Base-by-base conservation (phyloP, 1,140 invertebrate genomes). In the Dryas iulia region DNA sequence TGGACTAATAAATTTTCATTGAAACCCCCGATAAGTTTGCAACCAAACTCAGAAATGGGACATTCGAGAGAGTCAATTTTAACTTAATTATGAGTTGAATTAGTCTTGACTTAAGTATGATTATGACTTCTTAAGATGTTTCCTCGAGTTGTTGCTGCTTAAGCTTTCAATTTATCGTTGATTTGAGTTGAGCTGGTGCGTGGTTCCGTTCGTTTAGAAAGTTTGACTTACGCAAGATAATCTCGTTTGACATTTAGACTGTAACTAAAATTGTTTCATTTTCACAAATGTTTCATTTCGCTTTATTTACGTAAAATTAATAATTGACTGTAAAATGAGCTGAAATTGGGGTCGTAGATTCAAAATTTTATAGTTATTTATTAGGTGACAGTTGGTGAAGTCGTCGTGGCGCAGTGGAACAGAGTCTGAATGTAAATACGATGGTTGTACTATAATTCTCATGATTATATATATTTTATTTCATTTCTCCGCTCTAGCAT, bases 1-100 rank as follows among this genome's bases (percentile, higher is more conserved):
- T 73, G 79, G 79, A 89, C 85, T 87, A 88, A 89, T 90, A 88
- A 89, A 90, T 89, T 90, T 87, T 78, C 83, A 87, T 85, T 88
- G 86, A 87, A 87, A 86, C 82, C 82, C 76, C 71, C 76, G 77
- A 82, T 83, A 88, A 87, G 77, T 88, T 87, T 76, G 56, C 60
- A 79, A 79, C 79, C 73, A 77, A 83, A 77, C 66, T 77, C 63
- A 56, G 69, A 83, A 86, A 83, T 83, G 83, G 83, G 79, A 84
- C 81, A 82, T 88, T 87, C 83, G 71, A 80, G 78, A 73, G 75
- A 84, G 81, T 87, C 80, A 81, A 75, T 79, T 73, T 79, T 82
- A 84, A 90, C 82, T 86, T 86, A 87, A 90, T 89, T 88, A 88
- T 79, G 77, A 87, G 81, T 87, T 87, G 77, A 85, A 89, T 89